These are phyloP conservation scores for Hiodon alosoides DNA, from an alignment of 2,113 vertebrate species.

Conservation along the genomic window DNA sequence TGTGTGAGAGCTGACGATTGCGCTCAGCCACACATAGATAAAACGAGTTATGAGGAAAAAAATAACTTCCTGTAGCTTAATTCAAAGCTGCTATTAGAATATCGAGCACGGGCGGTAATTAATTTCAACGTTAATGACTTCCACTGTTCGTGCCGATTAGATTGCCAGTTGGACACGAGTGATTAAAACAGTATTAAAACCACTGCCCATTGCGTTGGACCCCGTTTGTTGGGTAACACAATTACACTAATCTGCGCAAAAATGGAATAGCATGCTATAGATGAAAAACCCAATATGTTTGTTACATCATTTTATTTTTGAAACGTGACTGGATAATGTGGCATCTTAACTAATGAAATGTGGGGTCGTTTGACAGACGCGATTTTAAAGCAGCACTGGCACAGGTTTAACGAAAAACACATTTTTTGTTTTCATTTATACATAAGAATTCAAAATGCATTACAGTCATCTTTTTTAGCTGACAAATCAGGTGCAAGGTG, in stretches of 20 bases:
- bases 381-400: too few relatives aligned
- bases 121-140: constrained; percentile 76
- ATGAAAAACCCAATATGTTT: neutral
- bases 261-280: neutral
- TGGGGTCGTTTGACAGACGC: too few relatives aligned
- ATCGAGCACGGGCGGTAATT: constrained; percentile 72
- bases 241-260: neutral
- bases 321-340: too few relatives aligned
- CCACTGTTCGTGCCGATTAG: constrained; percentile 7
- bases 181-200: constrained; percentile 16
- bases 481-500: too few relatives aligned
- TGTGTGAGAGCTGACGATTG: constrained; percentile 63
- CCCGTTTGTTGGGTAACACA: neutral
- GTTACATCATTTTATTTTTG: too few relatives aligned
- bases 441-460: too few relatives aligned
- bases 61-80: constrained; percentile 74
- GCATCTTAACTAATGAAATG: too few relatives aligned
- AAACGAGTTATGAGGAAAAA: constrained; percentile 57
- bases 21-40: constrained; percentile 64
- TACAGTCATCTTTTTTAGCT: too few relatives aligned
- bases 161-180: constrained; percentile 11
- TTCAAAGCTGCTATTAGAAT: constrained; percentile 58
- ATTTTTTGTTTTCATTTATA: too few relatives aligned
- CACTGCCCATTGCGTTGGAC: neutral
- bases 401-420: too few relatives aligned